These are phyloP conservation scores for Misgurnus mizolepis DNA, from an alignment of 2,113 vertebrate species.

Conservation along the genomic window DNA sequence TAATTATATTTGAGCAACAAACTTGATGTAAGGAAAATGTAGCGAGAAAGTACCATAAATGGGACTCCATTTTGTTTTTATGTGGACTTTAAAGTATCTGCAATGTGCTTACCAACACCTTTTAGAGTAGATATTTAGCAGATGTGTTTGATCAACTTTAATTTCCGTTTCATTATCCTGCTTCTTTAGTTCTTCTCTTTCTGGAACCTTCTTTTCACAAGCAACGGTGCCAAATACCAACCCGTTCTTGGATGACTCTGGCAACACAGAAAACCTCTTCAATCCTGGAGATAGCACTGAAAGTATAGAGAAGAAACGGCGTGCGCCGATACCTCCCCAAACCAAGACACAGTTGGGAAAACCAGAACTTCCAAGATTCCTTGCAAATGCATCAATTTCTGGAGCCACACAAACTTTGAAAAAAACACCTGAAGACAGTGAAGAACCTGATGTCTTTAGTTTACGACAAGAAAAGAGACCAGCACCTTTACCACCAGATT, in stretches of 20 bases:
- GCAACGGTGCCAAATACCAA: conserved; percentile 18
- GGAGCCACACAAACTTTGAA: conserved; percentile 17
- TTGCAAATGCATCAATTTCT: not conserved
- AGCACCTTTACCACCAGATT: conserved; percentile 66
- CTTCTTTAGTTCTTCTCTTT: conserved; percentile 30
- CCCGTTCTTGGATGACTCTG: conserved; percentile 43
- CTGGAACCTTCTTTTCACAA: conserved; percentile 41
- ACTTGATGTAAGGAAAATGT: not conserved
- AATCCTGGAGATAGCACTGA: not conserved
- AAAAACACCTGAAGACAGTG: conserved; percentile 46
- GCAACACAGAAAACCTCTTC: not conserved
- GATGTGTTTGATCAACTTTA: conserved; percentile 30
- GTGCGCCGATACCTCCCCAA: conserved; percentile 46
- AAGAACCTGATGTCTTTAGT: not conserved
- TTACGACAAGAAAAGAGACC: conserved; percentile 34
- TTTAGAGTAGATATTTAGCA: not conserved
- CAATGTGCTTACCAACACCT: not conserved
- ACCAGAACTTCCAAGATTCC: conserved; percentile 46
- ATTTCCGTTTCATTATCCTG: conserved; percentile 37
- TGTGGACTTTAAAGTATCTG: not conserved
- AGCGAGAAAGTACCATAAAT: not conserved
- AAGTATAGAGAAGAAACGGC: conserved; percentile 49
- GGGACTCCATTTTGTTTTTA: too few species aligned
- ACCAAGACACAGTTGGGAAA: not conserved
- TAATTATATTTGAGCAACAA: not conserved